Evolutionary conservation across 2,113 vertebrate species (phyloP).

Genomic region (Neolamprologus caudopunctatus): DNA sequence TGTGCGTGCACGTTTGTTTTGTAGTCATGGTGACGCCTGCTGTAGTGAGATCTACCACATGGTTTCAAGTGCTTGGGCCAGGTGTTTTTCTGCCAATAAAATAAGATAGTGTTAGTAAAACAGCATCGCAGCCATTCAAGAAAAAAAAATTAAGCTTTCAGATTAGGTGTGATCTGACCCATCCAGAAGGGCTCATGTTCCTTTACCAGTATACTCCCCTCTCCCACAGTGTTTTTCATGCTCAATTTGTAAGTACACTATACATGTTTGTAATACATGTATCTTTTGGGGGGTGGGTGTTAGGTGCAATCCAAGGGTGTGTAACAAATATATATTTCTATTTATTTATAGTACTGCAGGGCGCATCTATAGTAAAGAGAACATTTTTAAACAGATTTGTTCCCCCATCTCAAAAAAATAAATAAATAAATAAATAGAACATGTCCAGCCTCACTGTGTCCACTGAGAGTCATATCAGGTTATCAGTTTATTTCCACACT

Average conservation of each 20-base stretch:
- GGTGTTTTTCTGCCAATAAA: neutral
- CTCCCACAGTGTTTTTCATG: neutral
- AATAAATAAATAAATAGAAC: neutral
- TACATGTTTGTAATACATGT: neutral
- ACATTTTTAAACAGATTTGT: neutral
- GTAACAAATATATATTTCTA: neutral
- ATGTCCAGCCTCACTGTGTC: neutral
- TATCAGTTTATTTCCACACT: neutral
- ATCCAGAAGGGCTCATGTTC: neutral
- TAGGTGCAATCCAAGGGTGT: neutral
- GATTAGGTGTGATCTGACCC: neutral
- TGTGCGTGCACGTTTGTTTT: accelerated
- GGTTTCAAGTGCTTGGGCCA: neutral
- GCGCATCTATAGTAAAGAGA: neutral
- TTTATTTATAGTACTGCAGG: neutral
- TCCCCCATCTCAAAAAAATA: neutral
- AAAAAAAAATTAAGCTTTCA: neutral
- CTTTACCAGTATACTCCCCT: neutral
- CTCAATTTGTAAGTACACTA: neutral
- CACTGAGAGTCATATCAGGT: neutral
- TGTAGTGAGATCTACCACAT: neutral
- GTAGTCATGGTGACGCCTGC: neutral
- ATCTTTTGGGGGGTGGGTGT: no score
- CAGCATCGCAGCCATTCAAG: neutral
- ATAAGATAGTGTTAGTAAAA: neutral